Evolutionary conservation across 2,113 vertebrate species (phyloP), one percentile per base, ranked within the genome.

Genomic region (Pelecanus crispus): DNA sequence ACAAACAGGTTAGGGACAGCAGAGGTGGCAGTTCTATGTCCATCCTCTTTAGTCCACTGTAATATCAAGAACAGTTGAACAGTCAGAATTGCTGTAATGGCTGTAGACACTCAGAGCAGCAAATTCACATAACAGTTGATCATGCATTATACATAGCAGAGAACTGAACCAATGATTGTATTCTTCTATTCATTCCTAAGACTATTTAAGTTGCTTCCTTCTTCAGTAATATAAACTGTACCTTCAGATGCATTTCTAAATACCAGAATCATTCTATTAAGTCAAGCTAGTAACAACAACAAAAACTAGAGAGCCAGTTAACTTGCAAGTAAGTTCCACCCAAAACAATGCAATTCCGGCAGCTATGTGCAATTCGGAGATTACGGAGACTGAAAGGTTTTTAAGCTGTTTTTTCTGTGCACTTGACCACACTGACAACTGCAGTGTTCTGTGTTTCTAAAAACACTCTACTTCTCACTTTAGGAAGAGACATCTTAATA

Each of bases 41-140:
- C 98, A 84, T 99, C 99, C 98, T 99, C 99, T 97, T 99, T 99
- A 97, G 98, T 99, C 99, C 99, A 99, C 99, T 99, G 99, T 90
- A 99, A 99, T 81, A 97, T 86, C 97, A 98, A 97, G 97, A 96
- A 96, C 79, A 97, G 91, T 97, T 95, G 91, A 82, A 75, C 26
- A 95, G 94, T 98, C 96, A 98, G 97, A 95, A 77, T 29, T 15
- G 40, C 12, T 71, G 36, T 50, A 81, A 96, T 83, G 72, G 65
- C 17, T 82, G 32, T 0, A 1, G 59, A 95, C 56, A 91, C 44
- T 93, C 95, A 94, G 31, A 97, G 94, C 88, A 96, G 86, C 92
- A 97, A 95, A 79, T 56, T 92, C 70, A 96, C 84, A 25, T 63
- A 89, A 98, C 90, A 96, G 95, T 96, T 97, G 94, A 87, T 97